Evolutionary conservation across 2,797 vertebrate genomes (phyloP), one percentile per base, ranked within the genome.

Genomic region (Peromyscus melanophrys): DNA sequence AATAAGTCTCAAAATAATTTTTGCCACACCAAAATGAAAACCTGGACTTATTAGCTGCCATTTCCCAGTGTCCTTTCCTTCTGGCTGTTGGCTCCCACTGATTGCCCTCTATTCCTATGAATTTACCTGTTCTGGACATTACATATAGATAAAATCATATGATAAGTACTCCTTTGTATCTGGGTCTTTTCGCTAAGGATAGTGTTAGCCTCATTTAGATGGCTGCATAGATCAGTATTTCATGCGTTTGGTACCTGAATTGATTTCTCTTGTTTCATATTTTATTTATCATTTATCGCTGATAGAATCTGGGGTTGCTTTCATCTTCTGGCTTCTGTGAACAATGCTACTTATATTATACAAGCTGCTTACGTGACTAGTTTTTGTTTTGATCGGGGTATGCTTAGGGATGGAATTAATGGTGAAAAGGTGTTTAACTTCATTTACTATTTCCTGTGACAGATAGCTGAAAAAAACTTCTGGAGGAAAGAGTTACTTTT

Each of bases 21-120:
- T 85, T 4, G 65, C 7, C 46, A 17, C 17, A 55, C 21, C 14
- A 2, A 46, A 65, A 49, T 9, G 73, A 88, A 85, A 52, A 4
- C 14, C 40, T 16, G 0, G 9, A 10, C 8, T 14, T 12, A 40
- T 31, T 16, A 14, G 4, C 37, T 31, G 16, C 31, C 8, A 1
- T 49, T 67, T 13, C 19, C 34, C 16, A 0, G 16, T 73, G 9
- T 61, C 13, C 57, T 61, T 46, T 52, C 17, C 4, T 6, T 52
- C 16, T 67, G 37, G 46, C 23, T 46, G 5, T 86, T 89, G 29
- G 46, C 29, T 52, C 12, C 23, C 7, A 29, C 61, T 17, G 0
- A 2, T 40, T 16, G 86, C 34, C 59, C 43, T 90, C 46, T 69
- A 13, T 77, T 37, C 21, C 34, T n/a, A 10, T 76, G 49, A 49